Conservation (phyloP, 2,113 vertebrate species). For the Lagopus leucura region DNA sequence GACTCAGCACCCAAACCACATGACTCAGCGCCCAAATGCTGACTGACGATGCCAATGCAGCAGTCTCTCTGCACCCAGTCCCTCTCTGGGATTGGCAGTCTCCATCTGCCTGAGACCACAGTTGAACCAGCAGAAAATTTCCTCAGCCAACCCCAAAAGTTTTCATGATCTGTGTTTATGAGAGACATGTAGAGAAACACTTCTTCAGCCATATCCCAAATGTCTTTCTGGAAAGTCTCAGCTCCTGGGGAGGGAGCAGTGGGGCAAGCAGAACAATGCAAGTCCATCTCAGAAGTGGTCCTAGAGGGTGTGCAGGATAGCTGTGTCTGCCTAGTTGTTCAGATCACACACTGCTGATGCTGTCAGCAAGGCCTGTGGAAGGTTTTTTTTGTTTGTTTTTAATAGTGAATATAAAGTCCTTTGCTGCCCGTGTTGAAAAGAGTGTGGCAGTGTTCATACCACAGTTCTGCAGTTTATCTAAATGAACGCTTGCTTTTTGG, state of each 20-base stretch:
- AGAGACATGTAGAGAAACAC: neutral
- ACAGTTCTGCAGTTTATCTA: neutral
- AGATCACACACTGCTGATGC: neutral
- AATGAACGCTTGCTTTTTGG: neutral
- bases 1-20: neutral
- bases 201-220: neutral
- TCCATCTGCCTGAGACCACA: neutral
- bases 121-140: neutral
- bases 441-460: neutral
- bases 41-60: accelerated
- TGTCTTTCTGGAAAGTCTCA: neutral
- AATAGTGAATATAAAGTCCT: neutral
- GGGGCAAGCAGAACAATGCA: neutral
- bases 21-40: neutral
- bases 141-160: accelerated
- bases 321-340: neutral
- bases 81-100: neutral
- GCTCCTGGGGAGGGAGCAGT: neutral
- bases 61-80: neutral
- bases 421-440: too few relatives aligned
- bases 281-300: neutral
- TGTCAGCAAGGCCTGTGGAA: neutral
- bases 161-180: neutral
- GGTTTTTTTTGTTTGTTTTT: neutral
- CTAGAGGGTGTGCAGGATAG: neutral